Base-by-base conservation (phyloP, 2,113 vertebrate species). In the Shinisaurus crocodilurus region DNA sequence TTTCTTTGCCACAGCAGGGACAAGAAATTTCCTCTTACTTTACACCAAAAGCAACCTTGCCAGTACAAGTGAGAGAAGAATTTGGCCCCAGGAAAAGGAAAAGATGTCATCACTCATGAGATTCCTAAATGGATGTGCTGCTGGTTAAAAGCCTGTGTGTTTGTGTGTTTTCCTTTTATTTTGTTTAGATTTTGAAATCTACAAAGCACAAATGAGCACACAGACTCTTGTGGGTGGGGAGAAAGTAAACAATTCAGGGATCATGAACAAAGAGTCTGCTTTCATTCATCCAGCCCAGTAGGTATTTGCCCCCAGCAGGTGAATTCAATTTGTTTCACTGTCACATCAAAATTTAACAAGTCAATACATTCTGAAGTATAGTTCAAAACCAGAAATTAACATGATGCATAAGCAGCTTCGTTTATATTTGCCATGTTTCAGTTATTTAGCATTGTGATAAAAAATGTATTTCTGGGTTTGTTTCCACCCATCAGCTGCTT, bases 1-100 rank as follows among this genome's bases (percentile, higher is more conserved):
- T 95, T 94, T 95, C 93, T 93, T 95, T 92, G 93, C 90, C 95
- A 16, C 97, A 95, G 96, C 95, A 92, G 91, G 89, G 27, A 29
- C n/a, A 94, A 83, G 6, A 79, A 29, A 43, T 40, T 92, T 90
- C 15, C n/a, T 32, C 88, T 90, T 94, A 57, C 45, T 6, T 92
- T 93, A 93, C 76, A 93, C 79, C 1, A 0, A 63, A n/a, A 92
- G 89, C 86, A 93, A 89, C 1, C 75, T 67, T 90, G 48, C 89
- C 77, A 88, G 32, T 90, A 81, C 63, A 85, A 94, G 92, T 3
- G 32, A 72, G 23, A 57, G 88, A 86, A 86, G 79, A 72, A 80
- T 54, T 63, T 18, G 43, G 54, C 57, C 88, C 79, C 85, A 90
- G 94, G 94, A 89, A 92, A 95, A 90, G 91, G 90, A 90, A 48